Conservation (phyloP, 2,888 invertebrate genomes). For the Caenorhabditis drosophilae region DNA sequence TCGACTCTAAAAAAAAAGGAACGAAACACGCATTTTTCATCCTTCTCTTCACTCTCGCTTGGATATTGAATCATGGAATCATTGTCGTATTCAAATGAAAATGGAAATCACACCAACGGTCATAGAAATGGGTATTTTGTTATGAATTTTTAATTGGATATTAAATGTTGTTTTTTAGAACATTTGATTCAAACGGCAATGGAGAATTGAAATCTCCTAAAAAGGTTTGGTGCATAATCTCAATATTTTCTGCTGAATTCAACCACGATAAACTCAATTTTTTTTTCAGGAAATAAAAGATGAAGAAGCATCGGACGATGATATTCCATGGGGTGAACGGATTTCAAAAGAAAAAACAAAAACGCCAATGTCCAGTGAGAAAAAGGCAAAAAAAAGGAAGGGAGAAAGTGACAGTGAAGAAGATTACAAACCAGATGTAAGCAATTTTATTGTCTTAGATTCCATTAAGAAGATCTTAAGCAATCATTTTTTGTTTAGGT, state of each 20-base stretch:
- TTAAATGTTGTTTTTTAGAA: too few species aligned
- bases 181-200: conserved; percentile 26
- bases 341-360: conserved; percentile 27
- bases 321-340: conserved; percentile 44
- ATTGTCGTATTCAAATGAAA: too few species aligned
- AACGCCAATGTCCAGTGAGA: conserved; percentile 8
- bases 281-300: conserved; percentile 19
- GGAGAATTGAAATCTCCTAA: conserved; percentile 5
- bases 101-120: too few species aligned
- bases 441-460: background rate
- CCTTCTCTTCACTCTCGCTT: too few species aligned
- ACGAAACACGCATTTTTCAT: too few species aligned
- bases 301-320: conserved; percentile 39
- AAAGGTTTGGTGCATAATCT: background rate
- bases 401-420: conserved; percentile 49
- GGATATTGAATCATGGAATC: too few species aligned
- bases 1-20: too few species aligned
- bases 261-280: background rate
- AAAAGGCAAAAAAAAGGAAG: conserved; percentile 35
- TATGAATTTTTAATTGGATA: too few species aligned
- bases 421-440: conserved; percentile 48
- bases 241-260: too few species aligned
- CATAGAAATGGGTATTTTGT: too few species aligned
- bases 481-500: conserved; percentile 9
- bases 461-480: too few species aligned